Evolutionary conservation across 2,797 vertebrate species (phyloP), one percentile per base, ranked within the genome.

Genomic region (Pithecia hirsuta): DNA sequence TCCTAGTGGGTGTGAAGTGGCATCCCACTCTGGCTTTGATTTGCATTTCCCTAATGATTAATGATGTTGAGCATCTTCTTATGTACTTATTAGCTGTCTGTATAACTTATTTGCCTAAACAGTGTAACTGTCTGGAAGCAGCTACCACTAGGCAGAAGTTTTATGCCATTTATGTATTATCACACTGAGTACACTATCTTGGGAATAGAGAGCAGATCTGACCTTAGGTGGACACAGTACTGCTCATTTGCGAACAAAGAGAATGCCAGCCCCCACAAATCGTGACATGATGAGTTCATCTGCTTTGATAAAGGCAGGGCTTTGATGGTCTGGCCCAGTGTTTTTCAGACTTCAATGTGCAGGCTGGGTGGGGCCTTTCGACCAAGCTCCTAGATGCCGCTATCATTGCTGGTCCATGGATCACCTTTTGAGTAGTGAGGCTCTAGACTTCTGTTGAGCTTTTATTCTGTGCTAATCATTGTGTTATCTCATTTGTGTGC

Each of bases 161-260:
- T 41, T 59, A 78, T 61, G n/a, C 57, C 89, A 92, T 48, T 52
- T 95, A 82, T 39, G 67, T 39, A 59, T 52, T 41, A 92, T 78
- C 91, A 95, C 80, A 91, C 30, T 36, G 33, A 93, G 95, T 57
- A 94, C 4, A 94, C 17, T 93, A 52, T 91, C 48, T 95, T 76
- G 39, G 76, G 72, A 95, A 89, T 20, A 52, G 36, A 96, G 28
- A 75, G 26, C 39, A 78, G 46, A 82, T 24, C 36, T n/a, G 44
- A 89, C 46, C 44, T 95, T 67, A 82, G 14, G 9, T 74, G 52
- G 50, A 88, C 10, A 83, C 2, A n/a, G 30, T 3, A 0, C 50
- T 91, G 44, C 13, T 82, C 41, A 74, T 83, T 17, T 83, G 52
- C 44, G 95, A 95, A 93, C 44, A 78, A 91, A 84, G 72, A 95